Percentiles rank a stretch among this genome's conserved stretches.
Conservation (phyloP, 2,113 vertebrate species). For the Trematomus loennbergii region DNA sequence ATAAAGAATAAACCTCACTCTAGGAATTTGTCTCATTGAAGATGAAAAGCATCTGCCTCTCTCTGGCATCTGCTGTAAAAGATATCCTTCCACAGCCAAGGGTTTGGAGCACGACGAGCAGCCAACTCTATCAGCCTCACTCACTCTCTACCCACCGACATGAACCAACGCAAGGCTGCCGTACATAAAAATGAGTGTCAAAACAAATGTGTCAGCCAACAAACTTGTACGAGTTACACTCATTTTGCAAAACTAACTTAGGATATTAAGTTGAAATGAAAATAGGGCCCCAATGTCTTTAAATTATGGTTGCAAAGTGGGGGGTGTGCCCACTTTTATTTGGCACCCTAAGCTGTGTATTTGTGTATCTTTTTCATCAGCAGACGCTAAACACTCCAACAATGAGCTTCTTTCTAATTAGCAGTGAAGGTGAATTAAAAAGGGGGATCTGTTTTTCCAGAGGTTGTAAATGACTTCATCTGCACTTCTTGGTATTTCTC, state of each 20-base stretch:
- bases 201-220: conserved; percentile 68
- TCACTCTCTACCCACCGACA: conserved; percentile 54
- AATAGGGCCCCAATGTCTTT: conserved; percentile 49
- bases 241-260: conserved; percentile 50
- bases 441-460: conserved; percentile 4
- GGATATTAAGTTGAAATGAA: conserved; percentile 50
- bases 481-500: conserved; percentile 11
- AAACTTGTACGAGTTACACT: conserved; percentile 62
- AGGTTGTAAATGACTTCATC: conserved; percentile 30
- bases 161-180: conserved; percentile 47
- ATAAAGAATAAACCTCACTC: conserved; percentile 77
- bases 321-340: conserved; percentile 37
- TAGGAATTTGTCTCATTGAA: conserved; percentile 80
- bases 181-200: conserved; percentile 57
- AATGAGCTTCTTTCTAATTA: conserved; percentile 60
- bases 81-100: conserved; percentile 77
- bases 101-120: conserved; percentile 70
- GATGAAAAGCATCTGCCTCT: conserved; percentile 83
- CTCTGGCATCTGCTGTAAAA: conserved; percentile 78
- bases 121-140: conserved; percentile 72
- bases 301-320: conserved; percentile 27
- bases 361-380: conserved; percentile 31
- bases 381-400: conserved; percentile 51
- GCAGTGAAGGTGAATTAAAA: conserved; percentile 39
- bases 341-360: conserved; percentile 39